Evolutionary conservation across 2,888 invertebrate genomes (phyloP), one percentile per base, ranked within the genome.

Genomic region (Parnassius mnemosyne): DNA sequence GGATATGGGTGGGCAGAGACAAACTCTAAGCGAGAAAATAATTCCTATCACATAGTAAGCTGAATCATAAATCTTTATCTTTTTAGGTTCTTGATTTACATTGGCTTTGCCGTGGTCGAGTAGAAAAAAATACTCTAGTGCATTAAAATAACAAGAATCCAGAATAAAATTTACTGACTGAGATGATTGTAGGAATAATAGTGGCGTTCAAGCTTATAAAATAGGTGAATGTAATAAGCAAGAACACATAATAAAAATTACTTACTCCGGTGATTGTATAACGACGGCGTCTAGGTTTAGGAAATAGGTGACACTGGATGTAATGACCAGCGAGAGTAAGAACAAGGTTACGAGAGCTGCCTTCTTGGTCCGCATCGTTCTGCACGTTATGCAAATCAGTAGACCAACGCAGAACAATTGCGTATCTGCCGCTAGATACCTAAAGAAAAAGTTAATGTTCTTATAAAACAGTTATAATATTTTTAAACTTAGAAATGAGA

Each of bases 341-440:
- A 87, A 71, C 64, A 86, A 60, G 1, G 67, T 16, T 0, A 68
- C 16, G 7, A 89, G 70, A 1, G 72, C 72, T 0, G 74, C 49
- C 13, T 69, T 71, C 57, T 80, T 74, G 1, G 77, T 68, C 3
- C 72, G 72, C 12, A 72, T 66, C 5, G 66, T 72, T 10, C 81
- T 74, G 9, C 76, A 73, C n/a, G 73, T 10, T 64, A 89, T 68
- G 57, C 88, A 84, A 1, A 91, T 57, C 0, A 84, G 64, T n/a
- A 92, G 74, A 0, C 87, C 87, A 0, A 87, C 1, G 59, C 79
- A 77, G 77, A 91, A 92, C 34, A 92, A 74, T 66, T 92, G 92
- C 0, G 84, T 90, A 72, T 92, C 92, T 13, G 90, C 84, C 54
- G 90, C 92, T 25, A 92, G 70, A 68, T 92, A 92, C 92, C 92